These are phyloP conservation scores for Drosophila mojavensis DNA, from an alignment of 1,140 invertebrate species.

Conservation along the genomic window DNA sequence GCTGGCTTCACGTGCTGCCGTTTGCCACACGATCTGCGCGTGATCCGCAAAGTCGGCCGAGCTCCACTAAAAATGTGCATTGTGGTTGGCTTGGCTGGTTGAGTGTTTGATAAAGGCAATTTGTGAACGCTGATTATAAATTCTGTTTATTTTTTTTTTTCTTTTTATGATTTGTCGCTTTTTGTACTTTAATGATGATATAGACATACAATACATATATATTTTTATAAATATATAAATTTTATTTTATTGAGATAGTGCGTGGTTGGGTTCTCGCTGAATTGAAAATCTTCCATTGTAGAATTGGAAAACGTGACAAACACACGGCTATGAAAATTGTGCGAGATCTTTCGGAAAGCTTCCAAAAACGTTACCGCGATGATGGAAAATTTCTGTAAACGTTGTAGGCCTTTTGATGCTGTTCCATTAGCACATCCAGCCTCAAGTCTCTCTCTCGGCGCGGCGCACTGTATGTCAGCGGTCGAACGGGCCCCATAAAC, in stretches of 20 bases:
- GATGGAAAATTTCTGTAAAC: conserved; percentile 61
- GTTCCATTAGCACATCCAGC: conserved; percentile 56
- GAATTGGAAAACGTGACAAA: conserved; percentile 55
- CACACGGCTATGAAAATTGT: conserved; percentile 10
- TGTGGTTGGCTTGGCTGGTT: conserved; percentile 2
- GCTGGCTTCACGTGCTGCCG: conserved; percentile 56
- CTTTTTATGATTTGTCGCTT: conserved; percentile 12
- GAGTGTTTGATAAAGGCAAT: conserved; percentile 66
- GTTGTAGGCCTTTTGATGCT: conserved; percentile 22
- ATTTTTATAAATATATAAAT: neutral
- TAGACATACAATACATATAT: neutral
- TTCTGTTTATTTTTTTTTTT: too few species aligned
- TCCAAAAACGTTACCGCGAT: conserved; percentile 46
- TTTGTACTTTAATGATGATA: conserved; percentile 15
- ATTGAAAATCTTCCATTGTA: conserved; percentile 61
- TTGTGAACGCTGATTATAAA: conserved; percentile 49
- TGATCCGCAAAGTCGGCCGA: conserved; percentile 72
- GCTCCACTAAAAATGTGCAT: conserved; percentile 34
- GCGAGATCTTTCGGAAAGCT: conserved; percentile 54
- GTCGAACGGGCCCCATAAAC: conserved; percentile 53
- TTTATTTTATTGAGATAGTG: conserved; percentile 17
- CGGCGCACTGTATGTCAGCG: neutral
- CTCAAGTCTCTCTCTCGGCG: neutral
- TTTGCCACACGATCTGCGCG: conserved; percentile 54
- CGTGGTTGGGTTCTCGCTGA: neutral